A percentile compares a stretch with the other conserved stretches of the same genome.
These are phyloP conservation scores for Malacoraja senta DNA, from an alignment of 2,797 vertebrate species.

Conservation along the genomic window DNA sequence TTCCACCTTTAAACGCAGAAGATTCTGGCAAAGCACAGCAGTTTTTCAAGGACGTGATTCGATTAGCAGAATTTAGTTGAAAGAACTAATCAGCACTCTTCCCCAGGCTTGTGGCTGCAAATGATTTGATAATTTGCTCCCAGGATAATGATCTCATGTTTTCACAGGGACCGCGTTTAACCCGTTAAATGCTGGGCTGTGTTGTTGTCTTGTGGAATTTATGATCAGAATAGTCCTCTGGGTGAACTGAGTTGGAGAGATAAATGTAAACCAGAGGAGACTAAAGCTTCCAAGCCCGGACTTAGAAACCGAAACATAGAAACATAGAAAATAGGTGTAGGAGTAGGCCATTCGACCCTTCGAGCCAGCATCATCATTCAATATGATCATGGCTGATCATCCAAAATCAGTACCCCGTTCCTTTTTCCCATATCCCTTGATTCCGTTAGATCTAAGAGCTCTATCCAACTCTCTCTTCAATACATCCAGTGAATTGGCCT, in stretches of 20 bases:
- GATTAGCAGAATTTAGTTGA: background rate
- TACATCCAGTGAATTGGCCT: too few relatives aligned
- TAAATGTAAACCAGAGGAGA: background rate
- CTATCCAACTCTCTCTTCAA: too few relatives aligned
- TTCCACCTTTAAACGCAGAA: background rate
- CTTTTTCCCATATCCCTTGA: too few relatives aligned
- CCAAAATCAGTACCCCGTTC: too few relatives aligned
- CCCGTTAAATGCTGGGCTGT: too few relatives aligned
- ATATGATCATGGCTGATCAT: too few relatives aligned
- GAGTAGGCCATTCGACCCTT: too few relatives aligned
- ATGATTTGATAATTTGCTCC: background rate
- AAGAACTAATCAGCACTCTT: background rate
- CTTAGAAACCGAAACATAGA: background rate
- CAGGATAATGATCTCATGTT: slow-evolving; percentile 9
- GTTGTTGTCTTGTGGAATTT: background rate
- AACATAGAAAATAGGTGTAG: too few relatives aligned
- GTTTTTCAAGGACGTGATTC: background rate
- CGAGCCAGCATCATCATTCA: too few relatives aligned
- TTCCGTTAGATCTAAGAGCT: too few relatives aligned
- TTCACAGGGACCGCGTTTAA: background rate
- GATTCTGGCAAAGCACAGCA: background rate
- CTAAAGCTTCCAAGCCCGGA: background rate
- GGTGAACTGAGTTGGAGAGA: background rate
- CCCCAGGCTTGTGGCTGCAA: background rate
- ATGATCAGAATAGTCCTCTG: background rate